These are phyloP conservation scores for Sternotherus odoratus DNA, from an alignment of 2,797 vertebrate genomes.

Conservation along the genomic window DNA sequence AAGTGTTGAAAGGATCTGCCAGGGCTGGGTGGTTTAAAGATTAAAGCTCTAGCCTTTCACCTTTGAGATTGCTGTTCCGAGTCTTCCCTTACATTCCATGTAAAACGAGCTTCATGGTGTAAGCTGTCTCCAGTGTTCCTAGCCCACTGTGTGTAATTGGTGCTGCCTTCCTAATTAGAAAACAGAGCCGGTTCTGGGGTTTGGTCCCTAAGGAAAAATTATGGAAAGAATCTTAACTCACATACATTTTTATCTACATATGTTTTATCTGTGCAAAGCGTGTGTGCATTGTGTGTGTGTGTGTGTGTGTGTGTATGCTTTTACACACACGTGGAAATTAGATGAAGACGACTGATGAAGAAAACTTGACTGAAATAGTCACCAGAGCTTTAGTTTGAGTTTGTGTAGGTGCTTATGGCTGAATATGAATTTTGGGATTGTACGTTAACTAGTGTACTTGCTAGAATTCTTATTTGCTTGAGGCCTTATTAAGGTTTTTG, in stretches of 20 bases:
- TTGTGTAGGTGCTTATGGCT: constrained; percentile 11
- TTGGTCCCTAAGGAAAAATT: constrained; percentile 33
- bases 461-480: neutral
- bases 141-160: neutral
- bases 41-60: constrained; percentile 48
- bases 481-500: constrained; percentile 1
- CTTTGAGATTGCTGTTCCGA: constrained; percentile 35
- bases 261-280: neutral
- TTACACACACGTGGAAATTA: neutral
- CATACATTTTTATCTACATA: neutral
- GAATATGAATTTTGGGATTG: neutral
- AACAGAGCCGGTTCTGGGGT: neutral
- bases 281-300: neutral
- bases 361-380: neutral
- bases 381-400: neutral
- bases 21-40: neutral
- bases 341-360: neutral
- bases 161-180: constrained; percentile 7
- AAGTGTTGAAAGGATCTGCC: constrained; percentile 42
- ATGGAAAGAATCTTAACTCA: neutral
- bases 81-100: constrained; percentile 29
- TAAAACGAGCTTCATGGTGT: constrained; percentile 48
- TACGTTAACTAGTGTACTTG: constrained; percentile 10
- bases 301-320: neutral
- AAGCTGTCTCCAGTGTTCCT: neutral